A percentile compares a stretch with the other conserved stretches of the same genome.
Conservation (phyloP, 1,140 invertebrate genomes). For the Maconellicoccus hirsutus region DNA sequence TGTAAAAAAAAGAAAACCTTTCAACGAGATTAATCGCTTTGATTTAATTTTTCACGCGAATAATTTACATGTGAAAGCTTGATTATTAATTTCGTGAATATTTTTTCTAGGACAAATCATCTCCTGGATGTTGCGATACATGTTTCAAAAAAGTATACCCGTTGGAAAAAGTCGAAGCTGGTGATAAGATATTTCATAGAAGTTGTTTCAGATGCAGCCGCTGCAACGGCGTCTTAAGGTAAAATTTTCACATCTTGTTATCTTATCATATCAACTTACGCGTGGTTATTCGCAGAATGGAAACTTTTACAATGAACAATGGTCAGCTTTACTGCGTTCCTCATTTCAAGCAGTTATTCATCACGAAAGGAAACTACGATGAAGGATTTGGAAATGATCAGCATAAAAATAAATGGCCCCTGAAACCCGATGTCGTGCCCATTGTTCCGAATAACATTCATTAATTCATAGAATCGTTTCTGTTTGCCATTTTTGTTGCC, state of each 20-base stretch:
- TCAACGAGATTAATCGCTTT: too few relatives aligned
- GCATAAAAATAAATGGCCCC: conserved; percentile 49
- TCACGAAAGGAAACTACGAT: conserved; percentile 74
- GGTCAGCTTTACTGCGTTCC: conserved; percentile 63
- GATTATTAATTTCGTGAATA: too few relatives aligned
- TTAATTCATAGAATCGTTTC: too few relatives aligned
- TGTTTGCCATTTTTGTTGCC: too few relatives aligned
- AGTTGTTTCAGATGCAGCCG: conserved; percentile 68
- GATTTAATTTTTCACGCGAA: too few relatives aligned
- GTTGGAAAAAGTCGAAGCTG: conserved; percentile 65
- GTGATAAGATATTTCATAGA: conserved; percentile 61
- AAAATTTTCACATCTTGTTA: conserved; percentile 29
- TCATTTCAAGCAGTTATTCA: conserved; percentile 71
- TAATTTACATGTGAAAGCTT: too few relatives aligned
- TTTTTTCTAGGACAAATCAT: neutral
- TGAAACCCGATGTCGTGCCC: conserved; percentile 6
- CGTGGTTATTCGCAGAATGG: conserved; percentile 45
- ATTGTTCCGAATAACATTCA: too few relatives aligned
- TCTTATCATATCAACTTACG: conserved; percentile 8
- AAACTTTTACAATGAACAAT: conserved; percentile 61
- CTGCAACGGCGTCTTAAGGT: conserved; percentile 64
- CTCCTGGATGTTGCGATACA: conserved; percentile 42
- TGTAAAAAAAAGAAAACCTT: too few relatives aligned
- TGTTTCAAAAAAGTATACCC: conserved; percentile 66
- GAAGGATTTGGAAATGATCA: conserved; percentile 59